Base-by-base conservation (phyloP, 2,797 vertebrate genomes). In the Acipenser ruthenus region DNA sequence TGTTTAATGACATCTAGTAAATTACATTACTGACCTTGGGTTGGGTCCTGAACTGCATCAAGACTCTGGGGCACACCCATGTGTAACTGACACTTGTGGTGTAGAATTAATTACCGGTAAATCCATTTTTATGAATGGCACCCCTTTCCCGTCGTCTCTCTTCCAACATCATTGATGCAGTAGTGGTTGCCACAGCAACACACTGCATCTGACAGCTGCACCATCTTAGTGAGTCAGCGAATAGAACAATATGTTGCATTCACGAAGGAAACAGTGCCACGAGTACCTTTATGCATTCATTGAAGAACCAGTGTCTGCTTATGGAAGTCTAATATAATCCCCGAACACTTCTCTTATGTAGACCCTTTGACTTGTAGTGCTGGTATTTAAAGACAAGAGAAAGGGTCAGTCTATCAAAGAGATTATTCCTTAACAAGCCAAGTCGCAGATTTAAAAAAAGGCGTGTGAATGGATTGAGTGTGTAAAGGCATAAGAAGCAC, bases 221-320 rank as follows among this genome's bases (percentile, higher is more conserved):
- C 70, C 65, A 68, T 56, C 63, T 70, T 69, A 72, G 71, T 86
- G 84, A 86, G 73, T 89, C 86, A 87, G 74, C 65, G 12, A 69
- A 63, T 47, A 52, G 50, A 59, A 56, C 6, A 52, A n/a, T 23
- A 69, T 66, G 47, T 72, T 74, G 77, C 77, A 79, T 76, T 73
- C 63, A 64, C 48, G 8, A 1, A 49, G 6, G 12, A 48, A 63
- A 63, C 61, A 65, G 74, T 68, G 47, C 81, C 78, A 75, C 67
- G 13, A 70, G 10, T 72, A 70, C 47, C 65, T 8, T 50, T 13
- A 10, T 58, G 55, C 10, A 58, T n/a, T 15, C 13, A n/a, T 13
- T n/a, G 1, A 37, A 37, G 23, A 37, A 37, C 23, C 23, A 37
- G 23, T 37, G 23, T 37, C 23, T 37, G 23, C 23, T 37, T 37